Evolutionary conservation across 2,113 vertebrate genomes (phyloP).

Genomic region (Spermophilus dauricus): DNA sequence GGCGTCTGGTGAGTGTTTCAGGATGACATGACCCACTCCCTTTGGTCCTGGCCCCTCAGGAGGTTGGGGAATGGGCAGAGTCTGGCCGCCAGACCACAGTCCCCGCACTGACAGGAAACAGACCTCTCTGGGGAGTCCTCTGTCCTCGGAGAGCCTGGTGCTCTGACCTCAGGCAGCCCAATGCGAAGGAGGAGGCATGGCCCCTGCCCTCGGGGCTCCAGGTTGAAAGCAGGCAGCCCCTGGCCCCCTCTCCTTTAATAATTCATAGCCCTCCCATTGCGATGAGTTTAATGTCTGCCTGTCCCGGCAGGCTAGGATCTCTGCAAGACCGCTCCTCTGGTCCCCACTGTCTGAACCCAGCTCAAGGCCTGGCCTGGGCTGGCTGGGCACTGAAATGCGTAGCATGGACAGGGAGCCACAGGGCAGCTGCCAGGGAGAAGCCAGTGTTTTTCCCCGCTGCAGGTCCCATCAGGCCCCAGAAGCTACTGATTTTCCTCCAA

Average conservation of each 20-base stretch:
- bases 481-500: background rate
- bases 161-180: background rate
- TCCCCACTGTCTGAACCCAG: background rate
- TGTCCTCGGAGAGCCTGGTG: background rate
- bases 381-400: rapidly evolving
- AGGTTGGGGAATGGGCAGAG: background rate
- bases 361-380: rapidly evolving
- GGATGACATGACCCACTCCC: background rate
- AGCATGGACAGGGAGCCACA: rapidly evolving
- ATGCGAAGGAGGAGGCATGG: background rate
- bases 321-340: background rate
- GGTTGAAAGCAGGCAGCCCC: background rate
- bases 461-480: background rate
- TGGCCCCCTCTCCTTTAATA: background rate
- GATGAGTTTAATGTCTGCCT: background rate
- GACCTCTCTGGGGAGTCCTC: background rate
- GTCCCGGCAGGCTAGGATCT: background rate
- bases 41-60: background rate
- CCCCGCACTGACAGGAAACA: background rate
- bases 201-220: background rate
- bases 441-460: background rate
- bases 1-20: background rate
- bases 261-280: background rate
- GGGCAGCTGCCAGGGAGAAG: background rate
- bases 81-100: background rate